Conservation (phyloP, 2,113 vertebrate genomes). For the Actinemys pallida region DNA sequence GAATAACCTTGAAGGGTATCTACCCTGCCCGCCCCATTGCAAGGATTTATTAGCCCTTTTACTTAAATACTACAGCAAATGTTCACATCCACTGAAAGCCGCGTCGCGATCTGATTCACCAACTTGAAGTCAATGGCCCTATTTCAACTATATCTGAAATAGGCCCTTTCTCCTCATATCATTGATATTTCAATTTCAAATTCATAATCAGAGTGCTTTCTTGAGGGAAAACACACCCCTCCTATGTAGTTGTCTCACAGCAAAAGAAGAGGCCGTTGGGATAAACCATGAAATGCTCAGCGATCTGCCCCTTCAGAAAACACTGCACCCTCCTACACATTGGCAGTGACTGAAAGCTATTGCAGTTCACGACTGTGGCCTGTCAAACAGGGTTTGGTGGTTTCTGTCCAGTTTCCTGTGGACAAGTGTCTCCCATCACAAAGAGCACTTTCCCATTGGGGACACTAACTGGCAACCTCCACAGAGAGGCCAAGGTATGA, state of each 20-base stretch:
- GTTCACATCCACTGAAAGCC: background rate
- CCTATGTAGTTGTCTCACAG: background rate
- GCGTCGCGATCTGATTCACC: background rate
- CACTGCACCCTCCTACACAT: fast-evolving
- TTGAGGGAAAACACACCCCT: background rate
- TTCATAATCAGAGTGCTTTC: background rate
- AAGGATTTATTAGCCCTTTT: background rate
- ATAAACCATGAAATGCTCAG: background rate
- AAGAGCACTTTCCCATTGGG: background rate
- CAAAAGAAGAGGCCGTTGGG: background rate
- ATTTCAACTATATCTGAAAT: background rate
- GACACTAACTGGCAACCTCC: background rate
- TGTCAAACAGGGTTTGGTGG: background rate
- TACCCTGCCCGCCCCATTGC: background rate
- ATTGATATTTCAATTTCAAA: background rate
- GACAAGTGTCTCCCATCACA: background rate
- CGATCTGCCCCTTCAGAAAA: background rate
- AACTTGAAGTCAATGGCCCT: background rate
- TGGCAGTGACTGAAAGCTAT: background rate
- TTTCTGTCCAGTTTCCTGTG: background rate
- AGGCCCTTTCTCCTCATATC: background rate
- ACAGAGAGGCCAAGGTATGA: background rate
- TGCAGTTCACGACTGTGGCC: background rate
- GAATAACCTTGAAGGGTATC: constrained; percentile 42
- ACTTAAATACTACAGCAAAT: background rate